phyloP scores from a whole-genome alignment of 2,113 vertebrate species.

The Odocoileus hemionus region DNA sequence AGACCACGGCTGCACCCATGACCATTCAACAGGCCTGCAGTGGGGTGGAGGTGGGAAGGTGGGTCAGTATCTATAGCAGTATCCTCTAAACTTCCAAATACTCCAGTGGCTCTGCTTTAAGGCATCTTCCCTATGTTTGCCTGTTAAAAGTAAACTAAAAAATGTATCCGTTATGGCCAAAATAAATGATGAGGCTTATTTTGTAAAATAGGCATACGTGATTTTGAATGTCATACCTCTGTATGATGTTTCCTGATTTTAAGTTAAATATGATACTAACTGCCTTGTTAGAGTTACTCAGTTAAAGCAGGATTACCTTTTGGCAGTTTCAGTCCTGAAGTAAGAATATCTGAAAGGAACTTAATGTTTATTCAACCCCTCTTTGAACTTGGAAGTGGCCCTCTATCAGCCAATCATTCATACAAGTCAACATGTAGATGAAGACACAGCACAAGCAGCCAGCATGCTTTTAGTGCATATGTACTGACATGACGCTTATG shows the following conservation, averaged over 20 bases:
- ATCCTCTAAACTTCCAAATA: background rate
- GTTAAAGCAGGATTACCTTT: background rate
- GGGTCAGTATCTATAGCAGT: background rate
- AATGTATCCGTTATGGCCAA: background rate
- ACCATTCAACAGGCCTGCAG: fast-evolving
- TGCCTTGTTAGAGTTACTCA: background rate
- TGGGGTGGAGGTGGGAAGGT: background rate
- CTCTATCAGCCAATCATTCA: background rate
- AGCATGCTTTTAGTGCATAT: fast-evolving
- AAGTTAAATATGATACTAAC: background rate
- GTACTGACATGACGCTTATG: fast-evolving
- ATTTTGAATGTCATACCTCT: background rate
- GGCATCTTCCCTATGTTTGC: background rate
- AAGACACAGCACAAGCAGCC: fast-evolving
- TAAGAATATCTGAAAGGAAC: background rate
- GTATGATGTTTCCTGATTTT: background rate
- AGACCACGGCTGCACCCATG: fast-evolving
- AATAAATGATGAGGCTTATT: background rate
- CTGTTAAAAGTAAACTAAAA: background rate
- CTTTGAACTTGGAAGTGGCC: background rate
- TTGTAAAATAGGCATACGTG: background rate
- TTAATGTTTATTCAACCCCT: background rate
- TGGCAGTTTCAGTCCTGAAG: background rate
- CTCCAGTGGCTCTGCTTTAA: background rate
- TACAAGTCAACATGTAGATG: background rate